Evolutionary conservation across 2,888 invertebrate species (phyloP).

Genomic region (Drosophila colorata): DNA sequence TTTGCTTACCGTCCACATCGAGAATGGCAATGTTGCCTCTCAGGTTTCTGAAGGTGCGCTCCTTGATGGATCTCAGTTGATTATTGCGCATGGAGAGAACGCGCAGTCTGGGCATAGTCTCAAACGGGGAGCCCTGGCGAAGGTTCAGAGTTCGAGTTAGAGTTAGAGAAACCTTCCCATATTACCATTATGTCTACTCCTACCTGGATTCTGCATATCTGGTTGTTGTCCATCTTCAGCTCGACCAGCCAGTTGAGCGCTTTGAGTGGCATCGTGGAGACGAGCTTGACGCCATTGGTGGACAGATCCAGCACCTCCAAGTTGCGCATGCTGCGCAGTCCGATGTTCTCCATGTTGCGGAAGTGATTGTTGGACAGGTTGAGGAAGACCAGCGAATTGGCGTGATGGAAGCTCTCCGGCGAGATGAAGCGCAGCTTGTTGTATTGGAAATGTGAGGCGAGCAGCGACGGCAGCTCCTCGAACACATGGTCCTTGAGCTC

Average conservation of each 20-base stretch:
- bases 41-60: slow-evolving; percentile 90
- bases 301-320: slow-evolving; percentile 94
- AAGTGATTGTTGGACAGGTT: slow-evolving; percentile 94
- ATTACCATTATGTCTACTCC: slow-evolving; percentile 1
- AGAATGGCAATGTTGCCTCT: slow-evolving; percentile 93
- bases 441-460: slow-evolving; percentile 91
- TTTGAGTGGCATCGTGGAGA: slow-evolving; percentile 89
- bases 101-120: slow-evolving; percentile 93
- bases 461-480: slow-evolving; percentile 89
- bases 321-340: slow-evolving; percentile 90
- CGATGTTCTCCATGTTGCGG: slow-evolving; percentile 90
- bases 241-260: slow-evolving; percentile 95
- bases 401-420: slow-evolving; percentile 90
- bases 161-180: not conserved
- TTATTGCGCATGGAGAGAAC: slow-evolving; percentile 92
- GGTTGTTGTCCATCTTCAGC: slow-evolving; percentile 93
- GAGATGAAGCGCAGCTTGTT: slow-evolving; percentile 91
- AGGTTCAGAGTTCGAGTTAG: no score
- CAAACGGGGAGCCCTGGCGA: slow-evolving; percentile 90
- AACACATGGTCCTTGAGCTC: slow-evolving; percentile 92
- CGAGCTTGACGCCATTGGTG: slow-evolving; percentile 90
- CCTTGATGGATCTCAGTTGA: slow-evolving; percentile 90
- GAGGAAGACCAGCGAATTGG: slow-evolving; percentile 91
- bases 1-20: slow-evolving; percentile 91
- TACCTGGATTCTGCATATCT: slow-evolving; percentile 90